Evolutionary conservation across 2,113 vertebrate species (phyloP), one percentile per base, ranked within the genome.

Genomic region (Calidris pugnax): DNA sequence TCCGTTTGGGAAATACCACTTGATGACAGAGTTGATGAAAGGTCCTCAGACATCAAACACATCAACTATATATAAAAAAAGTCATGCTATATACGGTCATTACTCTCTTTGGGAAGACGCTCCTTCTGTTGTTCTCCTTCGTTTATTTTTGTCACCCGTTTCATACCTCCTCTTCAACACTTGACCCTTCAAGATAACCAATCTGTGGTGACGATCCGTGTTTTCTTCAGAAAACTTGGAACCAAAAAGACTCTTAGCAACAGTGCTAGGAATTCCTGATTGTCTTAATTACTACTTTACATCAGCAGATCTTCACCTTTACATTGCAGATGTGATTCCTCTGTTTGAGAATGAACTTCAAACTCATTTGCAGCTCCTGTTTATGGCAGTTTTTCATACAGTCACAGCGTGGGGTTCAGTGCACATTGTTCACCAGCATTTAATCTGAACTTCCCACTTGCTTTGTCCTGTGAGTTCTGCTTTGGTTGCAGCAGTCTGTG

Each of bases 121-220:
- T 91, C 90, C 96, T 95, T 97, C 92, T 97, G 94, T 95, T 96
- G 89, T 95, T 95, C 90, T 93, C 74, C 45, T 79, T 89, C 3
- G 18, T 89, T 96, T 96, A 95, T 95, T 96, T 97, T 97, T 91
- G 95, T 94, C 87, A 73, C 77, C 89, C 89, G 1, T 82, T 97
- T 97, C 97, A 83, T 97, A 96, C 94, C 95, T 91, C 97, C 97
- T 95, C 95, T 95, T 95, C 95, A 97, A 72, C 96, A 94, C 87
- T 95, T 97, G 96, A 97, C 94, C 96, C 71, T 87, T 95, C 39
- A 80, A 91, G 74, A 95, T 93, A 87, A 94, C 90, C 96, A 95
- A 74, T 96, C 96, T 97, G 96, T 90, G 91, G 80, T 83, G 97
- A 86, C 11, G 59, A 89, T 87, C 69, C 3, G 0, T 79, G 27